These are phyloP conservation scores for Rhinogobio ventralis DNA, from an alignment of 2,797 vertebrate species.

Conservation along the genomic window DNA sequence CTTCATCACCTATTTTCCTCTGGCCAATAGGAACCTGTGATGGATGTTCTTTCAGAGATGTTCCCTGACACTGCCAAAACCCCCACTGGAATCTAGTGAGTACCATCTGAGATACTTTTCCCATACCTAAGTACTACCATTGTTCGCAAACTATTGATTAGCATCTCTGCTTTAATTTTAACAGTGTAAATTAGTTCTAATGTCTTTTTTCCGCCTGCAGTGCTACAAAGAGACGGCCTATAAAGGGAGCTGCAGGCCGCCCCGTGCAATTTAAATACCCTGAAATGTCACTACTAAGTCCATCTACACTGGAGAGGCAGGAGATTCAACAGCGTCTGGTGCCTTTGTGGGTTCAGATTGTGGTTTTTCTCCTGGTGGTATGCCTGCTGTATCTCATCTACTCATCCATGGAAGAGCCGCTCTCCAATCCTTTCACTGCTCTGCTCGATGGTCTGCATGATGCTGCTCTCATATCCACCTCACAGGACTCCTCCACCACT, in stretches of 20 bases:
- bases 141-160: not conserved
- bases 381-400: constrained; percentile 78
- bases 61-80: constrained; percentile 64
- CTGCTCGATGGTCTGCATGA: constrained; percentile 62
- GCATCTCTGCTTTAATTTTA: not conserved
- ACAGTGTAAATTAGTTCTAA: not conserved
- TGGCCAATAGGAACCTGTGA: constrained; percentile 57
- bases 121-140: not conserved
- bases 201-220: constrained; percentile 64
- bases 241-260: constrained; percentile 76
- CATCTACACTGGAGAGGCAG: constrained; percentile 58
- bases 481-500: constrained; percentile 33
- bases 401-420: constrained; percentile 68
- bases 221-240: constrained; percentile 76
- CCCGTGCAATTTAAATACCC: constrained; percentile 71
- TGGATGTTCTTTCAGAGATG: constrained; percentile 67
- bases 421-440: constrained; percentile 62
- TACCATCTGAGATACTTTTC: constrained; percentile 31
- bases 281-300: constrained; percentile 63
- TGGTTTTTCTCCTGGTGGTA: constrained; percentile 73
- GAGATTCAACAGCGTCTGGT: constrained; percentile 68
- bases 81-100: constrained; percentile 76
- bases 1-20: not conserved
- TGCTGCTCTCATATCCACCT: constrained; percentile 10
- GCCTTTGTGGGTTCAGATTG: constrained; percentile 73